Conservation (phyloP, 2,888 invertebrate genomes). For the Teleogryllus oceanicus region DNA sequence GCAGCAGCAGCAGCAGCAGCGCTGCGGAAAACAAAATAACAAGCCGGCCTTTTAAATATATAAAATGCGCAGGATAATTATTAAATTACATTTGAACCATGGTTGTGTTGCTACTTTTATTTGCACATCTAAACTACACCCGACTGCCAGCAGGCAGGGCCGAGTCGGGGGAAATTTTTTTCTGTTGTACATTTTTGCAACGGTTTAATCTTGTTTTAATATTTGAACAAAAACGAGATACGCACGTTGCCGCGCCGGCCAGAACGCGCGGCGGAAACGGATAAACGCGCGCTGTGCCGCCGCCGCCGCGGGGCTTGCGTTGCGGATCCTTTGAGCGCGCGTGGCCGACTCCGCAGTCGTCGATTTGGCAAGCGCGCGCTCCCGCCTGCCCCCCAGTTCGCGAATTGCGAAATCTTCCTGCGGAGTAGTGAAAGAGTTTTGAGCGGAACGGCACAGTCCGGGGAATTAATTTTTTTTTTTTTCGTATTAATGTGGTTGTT, state of each 20-base stretch:
- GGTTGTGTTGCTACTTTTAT: conserved; percentile 10
- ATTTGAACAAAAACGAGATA: conserved; percentile 18
- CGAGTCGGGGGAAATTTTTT: background rate
- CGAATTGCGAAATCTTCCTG: no score
- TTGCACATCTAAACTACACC: conserved; percentile 9
- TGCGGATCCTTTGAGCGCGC: no score
- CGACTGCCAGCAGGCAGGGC: background rate
- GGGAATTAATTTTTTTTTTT: no score
- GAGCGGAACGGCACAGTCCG: no score
- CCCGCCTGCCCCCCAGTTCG: no score
- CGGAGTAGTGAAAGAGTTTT: no score
- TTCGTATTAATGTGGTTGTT: no score
- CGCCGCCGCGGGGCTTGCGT: background rate
- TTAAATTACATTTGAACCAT: conserved; percentile 18
- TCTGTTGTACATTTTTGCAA: conserved; percentile 18
- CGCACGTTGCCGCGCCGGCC: background rate
- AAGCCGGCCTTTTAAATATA: conserved; percentile 18
- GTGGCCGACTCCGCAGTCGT: no score
- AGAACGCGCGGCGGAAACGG: background rate
- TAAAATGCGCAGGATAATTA: conserved; percentile 18
- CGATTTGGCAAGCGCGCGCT: no score
- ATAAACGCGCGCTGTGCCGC: background rate
- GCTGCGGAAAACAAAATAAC: conserved; percentile 3
- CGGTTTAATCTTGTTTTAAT: conserved; percentile 18
- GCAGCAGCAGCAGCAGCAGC: no score